Evolutionary conservation across 1,140 invertebrate species (phyloP).

Genomic region (Ips typographus): DNA sequence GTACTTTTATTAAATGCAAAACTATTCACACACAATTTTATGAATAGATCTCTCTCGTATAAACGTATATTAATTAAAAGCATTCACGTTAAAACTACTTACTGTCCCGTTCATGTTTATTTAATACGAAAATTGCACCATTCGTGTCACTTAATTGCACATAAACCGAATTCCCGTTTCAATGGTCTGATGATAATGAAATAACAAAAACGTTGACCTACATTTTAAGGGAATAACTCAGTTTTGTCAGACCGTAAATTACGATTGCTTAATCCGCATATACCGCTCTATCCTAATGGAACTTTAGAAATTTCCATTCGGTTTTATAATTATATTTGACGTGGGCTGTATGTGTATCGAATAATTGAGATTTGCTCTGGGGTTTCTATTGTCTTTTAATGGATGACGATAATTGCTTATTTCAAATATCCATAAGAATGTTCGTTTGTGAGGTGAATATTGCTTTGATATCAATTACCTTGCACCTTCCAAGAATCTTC

Average conservation of each 20-base stretch:
- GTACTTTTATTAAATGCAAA: no score
- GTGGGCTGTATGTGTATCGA: slow-evolving; percentile 6
- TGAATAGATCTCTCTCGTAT: no score
- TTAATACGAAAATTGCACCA: no score
- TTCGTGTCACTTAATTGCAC: no score
- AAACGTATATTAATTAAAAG: no score
- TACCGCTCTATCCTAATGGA: slow-evolving; percentile 11
- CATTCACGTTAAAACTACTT: no score
- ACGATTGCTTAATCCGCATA: slow-evolving; percentile 9
- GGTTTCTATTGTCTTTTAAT: slow-evolving; percentile 1
- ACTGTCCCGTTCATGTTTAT: no score
- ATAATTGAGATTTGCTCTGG: slow-evolving; percentile 7
- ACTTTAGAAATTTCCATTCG: slow-evolving; percentile 2
- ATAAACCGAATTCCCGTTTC: no score
- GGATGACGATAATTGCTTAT: not conserved
- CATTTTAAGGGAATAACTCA: slow-evolving; percentile 3
- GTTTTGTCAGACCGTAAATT: slow-evolving; percentile 3
- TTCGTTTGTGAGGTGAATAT: not conserved
- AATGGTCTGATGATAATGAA: no score
- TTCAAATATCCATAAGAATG: not conserved
- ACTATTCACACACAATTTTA: no score
- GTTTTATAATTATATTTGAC: slow-evolving; percentile 8
- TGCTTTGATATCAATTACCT: no score
- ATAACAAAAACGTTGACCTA: not conserved
- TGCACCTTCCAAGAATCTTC: no score